Conservation (phyloP, 1,140 invertebrate genomes). For the Drosophila malerkotliana region DNA sequence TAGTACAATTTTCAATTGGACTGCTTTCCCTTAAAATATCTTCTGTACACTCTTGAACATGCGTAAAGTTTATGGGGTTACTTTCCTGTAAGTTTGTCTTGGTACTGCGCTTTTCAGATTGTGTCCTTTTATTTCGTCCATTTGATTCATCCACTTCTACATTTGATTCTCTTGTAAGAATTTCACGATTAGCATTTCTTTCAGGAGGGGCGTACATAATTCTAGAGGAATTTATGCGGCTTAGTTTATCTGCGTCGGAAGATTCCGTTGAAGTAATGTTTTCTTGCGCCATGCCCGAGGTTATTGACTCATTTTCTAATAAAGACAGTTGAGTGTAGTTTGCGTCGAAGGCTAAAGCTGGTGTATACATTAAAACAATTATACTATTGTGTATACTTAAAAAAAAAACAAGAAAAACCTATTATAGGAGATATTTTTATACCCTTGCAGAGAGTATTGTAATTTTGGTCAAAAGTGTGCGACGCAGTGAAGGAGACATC, state of each 20-base stretch:
- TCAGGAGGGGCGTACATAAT: slow-evolving; percentile 13
- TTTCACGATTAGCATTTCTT: slow-evolving; percentile 2
- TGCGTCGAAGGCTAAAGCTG: slow-evolving; percentile 68
- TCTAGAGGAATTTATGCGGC: slow-evolving; percentile 3
- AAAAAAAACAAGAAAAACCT: no score
- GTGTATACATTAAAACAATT: slow-evolving; percentile 11
- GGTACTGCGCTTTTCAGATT: slow-evolving; percentile 8
- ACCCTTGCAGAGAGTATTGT: no score
- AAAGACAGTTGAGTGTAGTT: slow-evolving; percentile 62
- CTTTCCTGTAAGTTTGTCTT: slow-evolving; percentile 1
- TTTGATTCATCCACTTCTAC: background rate
- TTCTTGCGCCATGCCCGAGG: slow-evolving; percentile 5
- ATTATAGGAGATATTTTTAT: no score
- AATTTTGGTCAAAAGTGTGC: no score
- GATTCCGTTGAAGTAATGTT: slow-evolving; percentile 10
- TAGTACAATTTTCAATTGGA: slow-evolving; percentile 20
- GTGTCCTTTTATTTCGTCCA: slow-evolving; percentile 17
- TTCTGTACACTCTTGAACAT: slow-evolving; percentile 26
- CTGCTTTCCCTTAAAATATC: slow-evolving; percentile 27
- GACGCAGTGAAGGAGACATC: no score
- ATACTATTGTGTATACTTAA: slow-evolving; percentile 61
- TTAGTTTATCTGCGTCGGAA: slow-evolving; percentile 19
- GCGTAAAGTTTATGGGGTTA: slow-evolving; percentile 18
- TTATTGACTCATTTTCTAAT: slow-evolving; percentile 53
- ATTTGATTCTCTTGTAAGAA: slow-evolving; percentile 35